phyloP scores from a whole-genome alignment of 2,797 vertebrate genomes.

The Lithobates sylvaticus region DNA sequence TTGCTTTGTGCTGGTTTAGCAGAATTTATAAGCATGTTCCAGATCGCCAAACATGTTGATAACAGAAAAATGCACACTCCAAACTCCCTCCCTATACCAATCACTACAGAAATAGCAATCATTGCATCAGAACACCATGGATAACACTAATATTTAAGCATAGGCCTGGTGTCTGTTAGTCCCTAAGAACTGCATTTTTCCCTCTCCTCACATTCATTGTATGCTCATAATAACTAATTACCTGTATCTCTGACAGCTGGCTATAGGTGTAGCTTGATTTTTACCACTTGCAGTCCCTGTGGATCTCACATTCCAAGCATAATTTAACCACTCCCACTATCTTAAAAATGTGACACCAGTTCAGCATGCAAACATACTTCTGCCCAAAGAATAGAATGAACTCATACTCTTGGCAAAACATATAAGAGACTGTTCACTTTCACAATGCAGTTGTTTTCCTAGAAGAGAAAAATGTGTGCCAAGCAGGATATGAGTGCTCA shows the following conservation, averaged over 20 bases:
- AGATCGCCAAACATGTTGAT: conserved; percentile 16
- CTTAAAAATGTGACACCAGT: conserved; percentile 65
- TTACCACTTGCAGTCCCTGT: conserved; percentile 43
- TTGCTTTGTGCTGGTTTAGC: neutral
- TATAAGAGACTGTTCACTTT: conserved; percentile 41
- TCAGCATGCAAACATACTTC: conserved; percentile 66
- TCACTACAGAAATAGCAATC: conserved; percentile 24
- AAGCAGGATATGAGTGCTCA: conserved; percentile 34
- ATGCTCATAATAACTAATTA: conserved; percentile 43
- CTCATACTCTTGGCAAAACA: conserved; percentile 66
- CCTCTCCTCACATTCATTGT: conserved; percentile 18
- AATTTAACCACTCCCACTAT: conserved; percentile 54
- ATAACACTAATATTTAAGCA: conserved; percentile 1
- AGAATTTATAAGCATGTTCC: conserved; percentile 11
- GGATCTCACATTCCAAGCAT: conserved; percentile 61
- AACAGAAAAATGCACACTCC: conserved; percentile 28
- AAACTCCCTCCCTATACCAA: neutral
- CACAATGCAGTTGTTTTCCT: conserved; percentile 3
- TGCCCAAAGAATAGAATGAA: conserved; percentile 68
- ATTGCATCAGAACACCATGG: neutral
- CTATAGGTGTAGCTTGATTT: conserved; percentile 58
- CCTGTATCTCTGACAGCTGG: conserved; percentile 57
- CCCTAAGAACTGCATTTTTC: neutral
- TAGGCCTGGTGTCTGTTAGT: conserved; percentile 18
- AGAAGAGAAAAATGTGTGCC: conserved; percentile 43